These are phyloP conservation scores for Rhagoletis pomonella DNA, from an alignment of 1,140 invertebrate species.

Conservation along the genomic window DNA sequence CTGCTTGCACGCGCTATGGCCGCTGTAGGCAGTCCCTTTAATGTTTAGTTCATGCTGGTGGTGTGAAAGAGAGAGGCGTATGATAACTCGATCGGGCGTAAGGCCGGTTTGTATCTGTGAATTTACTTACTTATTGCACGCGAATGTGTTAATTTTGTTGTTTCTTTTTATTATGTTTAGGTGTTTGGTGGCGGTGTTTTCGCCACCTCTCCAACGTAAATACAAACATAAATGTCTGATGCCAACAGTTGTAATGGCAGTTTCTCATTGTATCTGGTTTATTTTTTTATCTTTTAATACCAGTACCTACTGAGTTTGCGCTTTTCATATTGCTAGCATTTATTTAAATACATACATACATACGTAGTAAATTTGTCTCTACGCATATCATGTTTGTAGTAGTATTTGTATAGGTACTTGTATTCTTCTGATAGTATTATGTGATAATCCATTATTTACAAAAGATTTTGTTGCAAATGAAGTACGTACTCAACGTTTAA, in stretches of 20 bases:
- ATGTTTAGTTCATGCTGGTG: not conserved
- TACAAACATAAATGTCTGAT: not conserved
- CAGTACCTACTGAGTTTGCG: conserved; percentile 11
- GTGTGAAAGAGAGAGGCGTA: not conserved
- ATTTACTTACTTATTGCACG: not conserved
- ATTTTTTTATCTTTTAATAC: not conserved
- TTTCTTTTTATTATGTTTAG: conserved; percentile 7
- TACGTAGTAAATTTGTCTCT: not conserved
- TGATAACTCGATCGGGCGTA: not conserved
- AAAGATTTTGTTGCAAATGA: not conserved
- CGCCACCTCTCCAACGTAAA: conserved; percentile 37
- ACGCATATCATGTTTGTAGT: not conserved
- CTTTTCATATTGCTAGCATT: not conserved
- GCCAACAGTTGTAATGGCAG: conserved; percentile 48
- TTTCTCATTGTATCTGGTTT: conserved; percentile 24
- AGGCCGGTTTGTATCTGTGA: conserved; percentile 16
- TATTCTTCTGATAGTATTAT: not conserved
- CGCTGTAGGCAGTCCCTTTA: not conserved
- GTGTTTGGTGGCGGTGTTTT: conserved; percentile 25
- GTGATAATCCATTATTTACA: conserved; percentile 16
- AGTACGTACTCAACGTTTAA: not conserved
- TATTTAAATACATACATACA: not conserved
- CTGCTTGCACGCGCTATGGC: not conserved
- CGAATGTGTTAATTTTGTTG: not conserved
- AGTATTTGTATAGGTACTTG: not conserved